phyloP scores from a whole-genome alignment of 2,113 vertebrate species.

The Pipra filicauda region DNA sequence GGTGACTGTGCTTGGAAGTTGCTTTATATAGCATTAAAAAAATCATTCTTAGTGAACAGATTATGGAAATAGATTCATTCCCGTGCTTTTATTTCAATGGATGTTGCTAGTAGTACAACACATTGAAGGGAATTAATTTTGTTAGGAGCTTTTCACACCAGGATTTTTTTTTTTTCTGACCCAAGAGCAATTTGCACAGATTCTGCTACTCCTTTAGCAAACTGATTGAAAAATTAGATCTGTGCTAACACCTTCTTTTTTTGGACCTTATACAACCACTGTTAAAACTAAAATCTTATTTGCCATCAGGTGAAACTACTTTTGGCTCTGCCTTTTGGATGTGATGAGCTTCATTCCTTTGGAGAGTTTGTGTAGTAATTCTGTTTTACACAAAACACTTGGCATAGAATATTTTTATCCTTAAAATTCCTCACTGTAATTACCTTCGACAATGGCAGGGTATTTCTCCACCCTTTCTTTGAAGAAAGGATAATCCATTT shows the following conservation, averaged over 20 bases:
- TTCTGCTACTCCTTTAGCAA: neutral
- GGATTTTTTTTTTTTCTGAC: neutral
- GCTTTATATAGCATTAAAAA: neutral
- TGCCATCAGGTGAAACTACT: neutral
- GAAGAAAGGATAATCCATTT: neutral
- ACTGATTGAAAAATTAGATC: neutral
- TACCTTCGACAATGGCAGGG: neutral
- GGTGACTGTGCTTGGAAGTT: neutral
- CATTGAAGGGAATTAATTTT: slow-evolving; percentile 18
- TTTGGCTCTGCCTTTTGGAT: neutral
- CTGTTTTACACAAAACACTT: neutral
- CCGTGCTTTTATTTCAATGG: slow-evolving; percentile 16
- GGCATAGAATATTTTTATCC: neutral
- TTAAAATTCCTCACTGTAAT: neutral
- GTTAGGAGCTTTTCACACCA: neutral
- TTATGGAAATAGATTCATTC: slow-evolving; percentile 1
- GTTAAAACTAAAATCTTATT: neutral
- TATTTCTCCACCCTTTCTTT: neutral
- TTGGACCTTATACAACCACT: neutral
- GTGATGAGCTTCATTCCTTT: neutral
- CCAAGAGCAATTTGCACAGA: neutral
- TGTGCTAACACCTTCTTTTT: neutral
- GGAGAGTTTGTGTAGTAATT: neutral
- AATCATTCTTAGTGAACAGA: neutral
- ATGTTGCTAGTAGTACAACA: neutral